Evolutionary conservation across 2,113 vertebrate species (phyloP).

Genomic region (Bos javanicus): DNA sequence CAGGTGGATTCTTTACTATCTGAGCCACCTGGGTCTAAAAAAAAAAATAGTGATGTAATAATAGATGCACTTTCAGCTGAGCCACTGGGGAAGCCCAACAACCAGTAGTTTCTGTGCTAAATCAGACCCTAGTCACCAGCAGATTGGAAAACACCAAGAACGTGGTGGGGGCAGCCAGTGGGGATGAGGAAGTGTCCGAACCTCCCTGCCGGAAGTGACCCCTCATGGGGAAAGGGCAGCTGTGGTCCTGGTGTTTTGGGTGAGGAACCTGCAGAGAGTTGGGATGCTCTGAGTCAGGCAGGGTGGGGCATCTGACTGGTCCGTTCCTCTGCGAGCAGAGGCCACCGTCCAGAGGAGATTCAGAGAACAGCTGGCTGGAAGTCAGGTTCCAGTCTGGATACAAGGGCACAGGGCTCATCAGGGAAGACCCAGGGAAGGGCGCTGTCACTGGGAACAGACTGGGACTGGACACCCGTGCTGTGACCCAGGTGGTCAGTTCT

Average conservation of each 20-base stretch:
- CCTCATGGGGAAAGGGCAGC: background rate
- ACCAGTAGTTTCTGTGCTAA: background rate
- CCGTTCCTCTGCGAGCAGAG: background rate
- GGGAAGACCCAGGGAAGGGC: background rate
- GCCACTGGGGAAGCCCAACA: background rate
- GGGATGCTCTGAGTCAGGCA: background rate
- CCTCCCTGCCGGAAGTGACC: background rate
- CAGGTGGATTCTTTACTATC: background rate
- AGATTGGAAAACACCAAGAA: background rate
- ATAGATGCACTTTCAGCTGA: background rate
- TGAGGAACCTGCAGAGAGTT: background rate
- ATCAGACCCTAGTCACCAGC: background rate
- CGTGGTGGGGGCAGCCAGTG: background rate
- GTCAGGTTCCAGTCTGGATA: background rate
- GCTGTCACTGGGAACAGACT: background rate
- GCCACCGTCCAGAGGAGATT: background rate
- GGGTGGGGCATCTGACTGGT: background rate
- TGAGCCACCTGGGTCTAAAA: background rate
- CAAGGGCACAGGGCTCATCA: background rate
- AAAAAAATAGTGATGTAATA: background rate
- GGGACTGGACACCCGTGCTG: background rate
- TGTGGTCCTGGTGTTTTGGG: background rate
- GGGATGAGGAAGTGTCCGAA: background rate
- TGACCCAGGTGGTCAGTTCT: background rate
- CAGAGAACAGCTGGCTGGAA: background rate